Evolutionary conservation across 2,113 vertebrate genomes (phyloP).

Genomic region (Plecotus auritus): DNA sequence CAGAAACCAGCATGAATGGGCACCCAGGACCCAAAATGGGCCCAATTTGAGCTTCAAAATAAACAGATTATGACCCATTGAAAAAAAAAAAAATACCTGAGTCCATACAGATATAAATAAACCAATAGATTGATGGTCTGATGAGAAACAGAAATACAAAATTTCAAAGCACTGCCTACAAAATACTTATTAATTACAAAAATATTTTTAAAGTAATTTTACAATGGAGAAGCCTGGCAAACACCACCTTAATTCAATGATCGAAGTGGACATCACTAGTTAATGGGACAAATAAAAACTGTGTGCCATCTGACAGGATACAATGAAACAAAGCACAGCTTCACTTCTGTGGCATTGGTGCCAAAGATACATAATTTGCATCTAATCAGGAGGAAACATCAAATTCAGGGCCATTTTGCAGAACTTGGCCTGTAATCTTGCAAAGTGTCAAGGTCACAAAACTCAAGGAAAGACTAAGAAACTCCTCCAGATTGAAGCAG

Average conservation of each 20-base stretch:
- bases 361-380: not conserved
- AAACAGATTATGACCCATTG: not conserved
- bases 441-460: not conserved
- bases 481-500: not conserved
- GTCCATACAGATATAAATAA: constrained; percentile 4
- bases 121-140: not conserved
- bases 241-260: constrained; percentile 5
- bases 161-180: not conserved
- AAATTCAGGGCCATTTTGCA: constrained; percentile 12
- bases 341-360: not conserved
- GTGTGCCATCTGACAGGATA: not conserved
- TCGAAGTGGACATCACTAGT: not conserved
- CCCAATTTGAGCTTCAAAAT: not conserved
- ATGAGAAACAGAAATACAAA: not conserved
- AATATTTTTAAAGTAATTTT: not conserved
- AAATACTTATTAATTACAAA: constrained; percentile 13
- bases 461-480: not conserved
- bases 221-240: not conserved
- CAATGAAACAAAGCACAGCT: constrained; percentile 22
- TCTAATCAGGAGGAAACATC: not conserved
- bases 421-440: not conserved
- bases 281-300: constrained; percentile 24
- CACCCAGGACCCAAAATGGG: not conserved
- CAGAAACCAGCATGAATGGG: not conserved
- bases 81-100: not conserved